A percentile compares a stretch with the other conserved stretches of the same genome.
These are phyloP conservation scores for Monomorium pharaonis DNA, from an alignment of 1,140 invertebrate species.

Conservation along the genomic window DNA sequence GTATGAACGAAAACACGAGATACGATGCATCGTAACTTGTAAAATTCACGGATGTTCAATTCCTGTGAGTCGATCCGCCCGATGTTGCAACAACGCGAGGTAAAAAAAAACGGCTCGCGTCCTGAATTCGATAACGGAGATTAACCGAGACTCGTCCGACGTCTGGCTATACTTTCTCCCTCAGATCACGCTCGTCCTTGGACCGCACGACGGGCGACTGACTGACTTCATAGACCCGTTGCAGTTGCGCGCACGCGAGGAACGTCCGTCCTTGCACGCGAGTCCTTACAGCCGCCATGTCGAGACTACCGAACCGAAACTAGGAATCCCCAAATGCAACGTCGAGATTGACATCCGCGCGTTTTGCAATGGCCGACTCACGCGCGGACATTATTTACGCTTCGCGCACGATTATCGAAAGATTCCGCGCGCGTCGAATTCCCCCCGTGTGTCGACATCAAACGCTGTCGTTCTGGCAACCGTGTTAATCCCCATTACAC, in stretches of 20 bases:
- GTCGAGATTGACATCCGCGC: constrained; percentile 1
- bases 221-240: constrained; percentile 35
- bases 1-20: not conserved
- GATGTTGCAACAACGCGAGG: not conserved
- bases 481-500: constrained; percentile 8
- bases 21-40: not conserved
- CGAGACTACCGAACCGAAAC: not conserved
- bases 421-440: constrained; percentile 21
- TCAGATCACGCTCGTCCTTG: constrained; percentile 62
- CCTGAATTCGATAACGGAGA: constrained; percentile 64
- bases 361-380: constrained; percentile 11
- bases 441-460: constrained; percentile 15
- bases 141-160: constrained; percentile 48
- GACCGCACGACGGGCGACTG: not conserved
- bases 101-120: constrained; percentile 15
- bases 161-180: constrained; percentile 64
- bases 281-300: not conserved
- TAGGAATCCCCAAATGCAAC: not conserved
- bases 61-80: not conserved
- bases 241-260: constrained; percentile 39
- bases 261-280: constrained; percentile 49
- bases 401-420: constrained; percentile 22
- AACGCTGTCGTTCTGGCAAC: not conserved
- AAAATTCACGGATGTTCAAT: not conserved
- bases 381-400: constrained; percentile 38